Evolutionary conservation across 2,797 vertebrate genomes (phyloP), one percentile per base, ranked within the genome.

Genomic region (Falco novaeseelandiae): DNA sequence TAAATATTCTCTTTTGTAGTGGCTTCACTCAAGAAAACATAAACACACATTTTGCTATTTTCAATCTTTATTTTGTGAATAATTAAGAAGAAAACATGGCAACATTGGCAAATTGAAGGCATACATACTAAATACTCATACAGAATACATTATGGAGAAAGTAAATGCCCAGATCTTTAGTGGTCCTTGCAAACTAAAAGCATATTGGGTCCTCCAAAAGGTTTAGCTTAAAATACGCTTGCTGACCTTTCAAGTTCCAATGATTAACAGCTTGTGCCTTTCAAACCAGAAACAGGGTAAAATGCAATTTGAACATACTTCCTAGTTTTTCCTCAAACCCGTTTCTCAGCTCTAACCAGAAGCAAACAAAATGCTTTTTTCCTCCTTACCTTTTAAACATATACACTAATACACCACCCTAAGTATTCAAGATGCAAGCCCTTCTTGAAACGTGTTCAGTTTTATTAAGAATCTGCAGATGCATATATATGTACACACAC

Each of bases 121-220:
- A 82, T 97, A 97, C 89, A 96, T 90, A 97, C 95, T 96, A 97
- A 96, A 97, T 97, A 97, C 70, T 92, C 80, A 82, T 91, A 96
- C 97, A 97, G 94, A 96, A 95, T 96, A 97, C 89, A 94, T 90
- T 34, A 96, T 90, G 95, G 91, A 96, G 89, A 97, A 96, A 92
- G 89, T 83, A 97, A 97, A 97, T 97, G 95, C 97, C 96, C 94
- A 92, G 93, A 87, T 95, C 84, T 94, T 89, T 82, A 95, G 89
- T 93, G 94, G 93, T 96, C 94, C 95, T 97, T 96, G 92, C 94
- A 95, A 96, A 94, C 93, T 96, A 93, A 96, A 97, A 96, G 87
- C 91, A 91, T 89, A 77, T 73, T 95, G 93, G 94, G 89, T 96
- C 89, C 90, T 95, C 89, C 70, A 93, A 96, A 94, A 92, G 72